Conservation (phyloP, 2,797 vertebrate species). For the Chlorospingus flavigularis region DNA sequence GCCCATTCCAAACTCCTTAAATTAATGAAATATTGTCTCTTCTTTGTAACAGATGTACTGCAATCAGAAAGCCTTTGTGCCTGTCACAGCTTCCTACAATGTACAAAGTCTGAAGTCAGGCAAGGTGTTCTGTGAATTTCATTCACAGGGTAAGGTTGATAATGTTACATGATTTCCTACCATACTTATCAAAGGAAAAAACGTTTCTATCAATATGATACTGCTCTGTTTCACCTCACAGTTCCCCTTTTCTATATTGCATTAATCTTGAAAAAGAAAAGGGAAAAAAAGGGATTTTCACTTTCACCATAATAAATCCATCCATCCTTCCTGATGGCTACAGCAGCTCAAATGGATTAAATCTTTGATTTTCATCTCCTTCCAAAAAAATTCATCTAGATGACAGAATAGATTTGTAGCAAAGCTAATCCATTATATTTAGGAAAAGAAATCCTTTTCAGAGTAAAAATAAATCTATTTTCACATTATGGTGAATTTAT, state of each 20-base stretch:
- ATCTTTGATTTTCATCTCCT: background rate
- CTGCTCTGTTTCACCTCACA: background rate
- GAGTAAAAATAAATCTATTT: background rate
- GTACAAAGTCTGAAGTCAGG: background rate
- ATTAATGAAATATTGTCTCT: background rate
- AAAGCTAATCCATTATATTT: background rate
- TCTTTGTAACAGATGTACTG: background rate
- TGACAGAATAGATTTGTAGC: background rate
- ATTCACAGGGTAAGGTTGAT: background rate
- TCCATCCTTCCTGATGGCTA: background rate
- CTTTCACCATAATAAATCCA: background rate
- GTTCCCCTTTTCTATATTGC: background rate
- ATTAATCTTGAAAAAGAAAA: background rate
- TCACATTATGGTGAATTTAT: background rate
- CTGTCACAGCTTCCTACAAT: background rate
- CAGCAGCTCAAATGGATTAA: background rate
- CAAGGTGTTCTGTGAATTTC: background rate
- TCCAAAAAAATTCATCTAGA: background rate
- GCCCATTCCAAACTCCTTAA: background rate
- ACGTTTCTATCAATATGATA: background rate
- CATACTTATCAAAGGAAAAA: background rate
- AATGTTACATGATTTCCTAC: background rate
- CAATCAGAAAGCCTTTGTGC: background rate
- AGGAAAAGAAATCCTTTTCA: background rate
- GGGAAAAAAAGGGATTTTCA: background rate